Percentiles rank a stretch among this genome's conserved stretches.
These are phyloP conservation scores for Rhopalosiphum nymphaeae DNA, from an alignment of 2,888 invertebrate genomes.

Conservation along the genomic window DNA sequence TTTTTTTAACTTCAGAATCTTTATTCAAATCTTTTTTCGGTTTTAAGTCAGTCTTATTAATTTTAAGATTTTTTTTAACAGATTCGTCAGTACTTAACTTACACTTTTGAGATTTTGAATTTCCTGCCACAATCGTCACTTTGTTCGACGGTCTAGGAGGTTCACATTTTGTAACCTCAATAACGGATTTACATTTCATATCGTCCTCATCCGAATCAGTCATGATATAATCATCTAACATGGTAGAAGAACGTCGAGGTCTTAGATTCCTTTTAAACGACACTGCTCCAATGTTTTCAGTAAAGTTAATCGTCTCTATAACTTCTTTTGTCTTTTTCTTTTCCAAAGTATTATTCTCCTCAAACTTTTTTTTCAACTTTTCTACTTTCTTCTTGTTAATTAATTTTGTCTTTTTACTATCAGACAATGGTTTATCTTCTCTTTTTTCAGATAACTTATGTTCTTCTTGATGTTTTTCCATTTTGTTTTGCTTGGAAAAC, in stretches of 20 bases:
- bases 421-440: conserved; percentile 66
- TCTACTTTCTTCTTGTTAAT: conserved; percentile 51
- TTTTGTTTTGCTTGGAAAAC: conserved; percentile 34
- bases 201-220: conserved; percentile 59
- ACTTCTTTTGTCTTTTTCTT: conserved; percentile 43
- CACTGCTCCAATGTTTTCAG: neutral
- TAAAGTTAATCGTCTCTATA: neutral
- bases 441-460: conserved; percentile 37
- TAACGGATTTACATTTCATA: neutral
- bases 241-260: conserved; percentile 56
- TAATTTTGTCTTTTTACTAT: conserved; percentile 58
- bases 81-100: conserved; percentile 40
- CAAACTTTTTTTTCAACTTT: conserved; percentile 50
- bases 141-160: neutral
- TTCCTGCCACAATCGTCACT: neutral
- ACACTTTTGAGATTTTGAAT: conserved; percentile 33
- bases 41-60: conserved; percentile 61
- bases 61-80: conserved; percentile 58
- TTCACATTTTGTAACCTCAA: neutral
- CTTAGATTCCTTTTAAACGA: conserved; percentile 57
- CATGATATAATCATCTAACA: conserved; percentile 61
- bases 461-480: conserved; percentile 19
- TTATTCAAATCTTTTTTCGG: conserved; percentile 61
- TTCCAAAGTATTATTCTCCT: conserved; percentile 4
- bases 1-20: conserved; percentile 56